Evolutionary conservation across 1,140 invertebrate genomes (phyloP), one percentile per base, ranked within the genome.

Genomic region (Leptinotarsa undecemlineata): DNA sequence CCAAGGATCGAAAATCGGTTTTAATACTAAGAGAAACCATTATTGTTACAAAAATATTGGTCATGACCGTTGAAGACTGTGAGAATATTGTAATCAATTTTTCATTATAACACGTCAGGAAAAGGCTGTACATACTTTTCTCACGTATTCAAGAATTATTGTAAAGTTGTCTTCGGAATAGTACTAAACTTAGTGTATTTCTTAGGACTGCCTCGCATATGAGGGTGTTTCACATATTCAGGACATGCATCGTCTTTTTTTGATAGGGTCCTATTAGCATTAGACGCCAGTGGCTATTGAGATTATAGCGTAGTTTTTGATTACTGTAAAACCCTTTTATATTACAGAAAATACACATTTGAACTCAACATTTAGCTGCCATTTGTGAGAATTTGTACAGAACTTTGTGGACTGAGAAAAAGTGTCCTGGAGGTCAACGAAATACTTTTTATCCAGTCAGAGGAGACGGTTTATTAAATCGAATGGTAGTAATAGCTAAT

Each of bases 41-140:
- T 17, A 62, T 48, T 57, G 13, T 19, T 71, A 13, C 19, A 8
- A 67, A 67, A 71, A 17, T 57, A 21, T 19, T 62, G 19, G 33
- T 42, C 33, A 42, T 42, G 33, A 42, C 8, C 33, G 33, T 42
- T 42, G 33, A 42, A 42, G 8, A 3, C 33, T 1, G 8, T 11
- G 33, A 11, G 0, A 42, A 42, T 42, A 42, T 42, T 42, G 33
- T 42, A 42, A 42, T 42, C 33, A 8, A 42, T 42, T 42, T 19
- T 23, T 62, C 23, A 26, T 47, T 66, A 6, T 48, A 62, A 62
- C 48, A 47, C 61, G 17, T 17, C 57, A 48, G 21, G 19, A 67
- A 26, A 73, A 73, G 61, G 42, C 19, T 48, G 60, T 51, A 73
- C 69, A 33, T 61, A 71, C 51, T 23, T 71, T 14, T 71, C 57